phyloP scores from a whole-genome alignment of 2,888 invertebrate species.

The Incurvaria masculella region DNA sequence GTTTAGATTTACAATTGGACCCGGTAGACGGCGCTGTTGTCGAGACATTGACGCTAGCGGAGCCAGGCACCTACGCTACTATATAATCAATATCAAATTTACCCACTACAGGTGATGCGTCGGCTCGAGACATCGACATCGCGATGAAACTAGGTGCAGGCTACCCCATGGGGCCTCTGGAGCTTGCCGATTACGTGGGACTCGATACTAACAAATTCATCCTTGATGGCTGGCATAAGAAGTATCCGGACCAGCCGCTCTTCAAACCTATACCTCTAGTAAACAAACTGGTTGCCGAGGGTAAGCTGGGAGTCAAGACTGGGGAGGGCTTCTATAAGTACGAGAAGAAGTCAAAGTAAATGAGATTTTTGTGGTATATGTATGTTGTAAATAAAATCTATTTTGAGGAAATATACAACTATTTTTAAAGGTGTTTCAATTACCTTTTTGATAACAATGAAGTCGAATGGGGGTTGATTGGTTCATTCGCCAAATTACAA shows the following conservation, averaged over 20 bases:
- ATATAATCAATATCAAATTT: background rate
- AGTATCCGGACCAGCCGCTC: slow-evolving; percentile 33
- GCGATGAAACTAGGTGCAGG: slow-evolving; percentile 91
- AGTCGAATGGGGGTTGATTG: no score
- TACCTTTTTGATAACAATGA: no score
- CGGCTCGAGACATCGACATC: slow-evolving; percentile 75
- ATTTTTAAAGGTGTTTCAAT: no score
- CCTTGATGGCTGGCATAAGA: slow-evolving; percentile 73
- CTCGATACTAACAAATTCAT: slow-evolving; percentile 76
- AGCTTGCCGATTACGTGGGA: slow-evolving; percentile 80
- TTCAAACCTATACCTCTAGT: slow-evolving; percentile 54
- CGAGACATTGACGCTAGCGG: no score
- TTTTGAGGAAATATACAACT: no score
- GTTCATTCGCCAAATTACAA: no score
- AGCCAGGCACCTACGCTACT: background rate
- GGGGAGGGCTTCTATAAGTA: slow-evolving; percentile 87
- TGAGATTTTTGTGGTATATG: no score
- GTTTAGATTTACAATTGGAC: no score
- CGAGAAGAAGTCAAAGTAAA: slow-evolving; percentile 38
- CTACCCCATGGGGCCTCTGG: slow-evolving; percentile 89
- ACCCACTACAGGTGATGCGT: slow-evolving; percentile 57
- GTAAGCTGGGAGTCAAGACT: slow-evolving; percentile 75
- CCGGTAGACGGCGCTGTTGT: background rate
- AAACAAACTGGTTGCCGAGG: slow-evolving; percentile 68
- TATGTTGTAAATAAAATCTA: no score